Evolutionary conservation across 2,797 vertebrate genomes (phyloP), one percentile per base, ranked within the genome.

Genomic region (Urocyon cinereoargenteus): DNA sequence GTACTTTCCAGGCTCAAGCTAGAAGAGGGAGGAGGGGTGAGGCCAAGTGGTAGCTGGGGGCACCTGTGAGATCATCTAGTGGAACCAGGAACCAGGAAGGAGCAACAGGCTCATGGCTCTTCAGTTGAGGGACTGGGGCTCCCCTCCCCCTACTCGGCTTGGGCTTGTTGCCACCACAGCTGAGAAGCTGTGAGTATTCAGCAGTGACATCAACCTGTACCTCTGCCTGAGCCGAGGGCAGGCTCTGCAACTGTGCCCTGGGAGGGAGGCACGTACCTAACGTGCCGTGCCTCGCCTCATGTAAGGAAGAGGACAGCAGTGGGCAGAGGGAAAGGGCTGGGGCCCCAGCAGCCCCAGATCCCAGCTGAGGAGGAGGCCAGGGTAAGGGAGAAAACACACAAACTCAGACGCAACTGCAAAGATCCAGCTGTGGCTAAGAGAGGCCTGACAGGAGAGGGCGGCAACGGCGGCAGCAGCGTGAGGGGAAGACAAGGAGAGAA

Each of bases 361-460:
- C 87, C 53, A 93, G 89, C 55, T 40, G 79, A 97, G 88, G 78
- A 72, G 93, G 92, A 55, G 64, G 91, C 75, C 84, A 90, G 93
- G 96, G 97, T 97, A 98, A 97, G 87, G 98, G 97, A 97, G 77
- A 97, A 98, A 98, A 98, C 93, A 98, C 98, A 98, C 98, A 98
- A 99, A 99, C 98, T 87, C 99, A 99, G 99, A 99, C 99, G 99
- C 99, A 99, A 99, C 99, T 99, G 99, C 99, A 99, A 99, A 99
- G 99, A 99, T 99, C 99, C 99, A 99, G 97, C 99, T 99, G 98
- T 99, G 99, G 99, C 99, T 99, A 99, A 99, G 99, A 97, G 99
- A 99, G 98, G 99, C 99, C 99, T 99, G 99, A 99, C 99, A 98
- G 99, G 98, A 98, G 98, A 98, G 98, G 88, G 98, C 96, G 79